phyloP scores from a whole-genome alignment of 2,888 invertebrate genomes.

The Masnerella sp. region DNA sequence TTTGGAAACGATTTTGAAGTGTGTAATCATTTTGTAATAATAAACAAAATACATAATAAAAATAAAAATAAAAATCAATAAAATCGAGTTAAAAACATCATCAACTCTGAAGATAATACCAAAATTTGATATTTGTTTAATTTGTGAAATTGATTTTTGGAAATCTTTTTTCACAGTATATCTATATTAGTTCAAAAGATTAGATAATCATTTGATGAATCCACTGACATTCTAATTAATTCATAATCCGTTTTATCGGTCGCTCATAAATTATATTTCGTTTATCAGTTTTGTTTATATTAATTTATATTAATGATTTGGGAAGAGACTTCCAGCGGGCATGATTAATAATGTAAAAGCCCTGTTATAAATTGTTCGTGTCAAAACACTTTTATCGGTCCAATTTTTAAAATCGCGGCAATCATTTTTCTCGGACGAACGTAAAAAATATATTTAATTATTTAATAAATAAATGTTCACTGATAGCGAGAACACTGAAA shows the following conservation, averaged over 20 bases:
- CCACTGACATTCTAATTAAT: slow-evolving; percentile 26
- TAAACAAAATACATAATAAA: too few species aligned
- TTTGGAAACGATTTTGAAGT: too few species aligned
- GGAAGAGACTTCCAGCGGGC: background rate
- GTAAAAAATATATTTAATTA: background rate
- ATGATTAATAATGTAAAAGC: slow-evolving; percentile 18
- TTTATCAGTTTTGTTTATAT: slow-evolving; percentile 6
- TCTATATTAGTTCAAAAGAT: slow-evolving; percentile 15
- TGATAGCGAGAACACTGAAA: too few species aligned
- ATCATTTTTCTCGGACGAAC: background rate
- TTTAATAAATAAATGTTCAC: too few species aligned
- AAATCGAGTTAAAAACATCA: too few species aligned
- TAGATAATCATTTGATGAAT: slow-evolving; percentile 21
- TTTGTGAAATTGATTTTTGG: too few species aligned
- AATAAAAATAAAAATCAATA: too few species aligned
- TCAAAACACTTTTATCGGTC: slow-evolving; percentile 18
- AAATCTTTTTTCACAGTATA: slow-evolving; percentile 12
- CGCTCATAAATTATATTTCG: slow-evolving; percentile 16
- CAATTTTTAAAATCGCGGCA: slow-evolving; percentile 10
- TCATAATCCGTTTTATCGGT: slow-evolving; percentile 16
- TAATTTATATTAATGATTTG: slow-evolving; percentile 26
- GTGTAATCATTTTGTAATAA: too few species aligned
- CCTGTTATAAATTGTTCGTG: slow-evolving; percentile 14
- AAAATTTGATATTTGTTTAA: too few species aligned
- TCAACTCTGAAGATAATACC: too few species aligned